These are phyloP conservation scores for Galerucella pusilla DNA, from an alignment of 2,888 invertebrate species.

Conservation along the genomic window DNA sequence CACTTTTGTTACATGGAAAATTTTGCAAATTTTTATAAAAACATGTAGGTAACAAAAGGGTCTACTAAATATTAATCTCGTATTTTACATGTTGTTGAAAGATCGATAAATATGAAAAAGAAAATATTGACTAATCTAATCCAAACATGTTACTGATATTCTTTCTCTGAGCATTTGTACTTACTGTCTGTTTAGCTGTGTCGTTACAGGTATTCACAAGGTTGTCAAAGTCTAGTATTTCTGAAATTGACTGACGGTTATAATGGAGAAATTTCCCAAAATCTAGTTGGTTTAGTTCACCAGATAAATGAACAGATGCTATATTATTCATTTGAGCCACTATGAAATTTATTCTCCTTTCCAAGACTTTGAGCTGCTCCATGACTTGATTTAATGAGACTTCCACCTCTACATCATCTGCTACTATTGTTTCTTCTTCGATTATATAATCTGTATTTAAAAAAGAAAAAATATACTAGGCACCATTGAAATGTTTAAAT, in stretches of 20 bases:
- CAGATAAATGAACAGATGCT: background rate
- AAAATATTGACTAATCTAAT: too few species aligned
- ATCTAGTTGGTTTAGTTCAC: background rate
- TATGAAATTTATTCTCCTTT: background rate
- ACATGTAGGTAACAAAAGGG: background rate
- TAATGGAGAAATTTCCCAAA: background rate
- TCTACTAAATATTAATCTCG: background rate
- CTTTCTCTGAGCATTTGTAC: too few species aligned
- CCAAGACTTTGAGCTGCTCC: background rate
- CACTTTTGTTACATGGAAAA: background rate
- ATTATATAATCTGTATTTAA: background rate
- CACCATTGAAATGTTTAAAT: background rate
- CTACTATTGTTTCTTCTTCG: background rate
- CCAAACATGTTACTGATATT: too few species aligned
- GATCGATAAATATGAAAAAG: background rate
- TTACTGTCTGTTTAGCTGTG: background rate
- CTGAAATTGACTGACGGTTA: background rate
- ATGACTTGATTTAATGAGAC: background rate
- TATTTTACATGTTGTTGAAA: background rate
- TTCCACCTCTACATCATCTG: slow-evolving; percentile 4
- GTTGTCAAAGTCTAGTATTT: background rate
- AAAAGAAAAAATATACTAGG: background rate
- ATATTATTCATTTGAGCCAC: background rate
- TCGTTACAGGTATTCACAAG: background rate
- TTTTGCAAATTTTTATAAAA: background rate